Evolutionary conservation across 2,888 invertebrate genomes (phyloP), one percentile per base, ranked within the genome.

Genomic region (Poecilus cupreus): DNA sequence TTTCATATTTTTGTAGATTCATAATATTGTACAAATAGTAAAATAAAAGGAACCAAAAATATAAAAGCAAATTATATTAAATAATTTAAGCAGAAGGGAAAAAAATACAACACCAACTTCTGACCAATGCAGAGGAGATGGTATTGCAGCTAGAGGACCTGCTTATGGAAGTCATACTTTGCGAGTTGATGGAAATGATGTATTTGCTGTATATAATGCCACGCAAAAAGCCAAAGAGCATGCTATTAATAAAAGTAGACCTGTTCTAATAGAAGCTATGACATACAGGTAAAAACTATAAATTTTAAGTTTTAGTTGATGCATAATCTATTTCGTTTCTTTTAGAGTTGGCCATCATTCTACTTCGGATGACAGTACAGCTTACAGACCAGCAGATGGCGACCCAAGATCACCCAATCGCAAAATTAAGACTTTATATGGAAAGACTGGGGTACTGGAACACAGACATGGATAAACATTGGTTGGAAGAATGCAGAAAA

Each of bases 321-420:
- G 20, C 32, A 60, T n/a, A 51, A 43, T 18, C 24, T 60, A 60
- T 81, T 81, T 72, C 10, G 76, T 78, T 80, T 46, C 80, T 86
- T 88, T 77, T 86, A 97, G 98, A 86, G 93, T 98, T 77, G 97
- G 99, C 0, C 98, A 99, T 87, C 99, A 99, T 89, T 98, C 98
- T n/a, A 99, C 99, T 0, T 99, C 98, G 0, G 99, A 99, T 86
- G 99, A 99, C 89, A 98, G 98, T 89, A 95, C 95, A 8, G 97
- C 97, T 0, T 99, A 99, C 88, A 92, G 99, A 85, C 91, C 96
- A 0, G 88, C 92, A 0, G 94, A 95, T 82, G 98, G 94, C 94
- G 82, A 92, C 93, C 54, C 92, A 93, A 57, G 94, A 96, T 85
- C 94, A 95, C 87, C 99, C 99, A 0, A 94, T 98, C 78, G 90